Evolutionary conservation across 2,888 invertebrate genomes (phyloP).

Genomic region (Dryadula phaetusa): DNA sequence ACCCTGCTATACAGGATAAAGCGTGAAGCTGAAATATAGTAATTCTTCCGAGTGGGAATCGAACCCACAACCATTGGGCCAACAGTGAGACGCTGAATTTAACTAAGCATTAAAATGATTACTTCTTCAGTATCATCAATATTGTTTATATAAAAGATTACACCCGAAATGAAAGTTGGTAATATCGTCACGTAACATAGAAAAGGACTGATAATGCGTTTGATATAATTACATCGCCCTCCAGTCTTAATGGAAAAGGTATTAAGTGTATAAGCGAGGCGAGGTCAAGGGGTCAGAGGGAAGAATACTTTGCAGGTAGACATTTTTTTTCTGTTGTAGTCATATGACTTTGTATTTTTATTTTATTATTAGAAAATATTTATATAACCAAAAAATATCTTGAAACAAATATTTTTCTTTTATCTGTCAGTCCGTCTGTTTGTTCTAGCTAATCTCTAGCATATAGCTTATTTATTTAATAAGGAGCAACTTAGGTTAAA

Average conservation of each 20-base stretch:
- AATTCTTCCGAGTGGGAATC: no score
- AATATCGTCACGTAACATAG: constrained; percentile 35
- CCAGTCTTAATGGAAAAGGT: constrained; percentile 32
- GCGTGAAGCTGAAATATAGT: no score
- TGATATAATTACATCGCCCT: constrained; percentile 39
- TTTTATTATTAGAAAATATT: no score
- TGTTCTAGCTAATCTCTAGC: no score
- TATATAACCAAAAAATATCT: no score
- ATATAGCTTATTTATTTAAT: no score
- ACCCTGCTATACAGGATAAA: no score
- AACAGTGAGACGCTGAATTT: no score
- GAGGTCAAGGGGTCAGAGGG: constrained; percentile 21
- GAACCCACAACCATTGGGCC: no score
- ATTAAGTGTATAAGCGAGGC: constrained; percentile 26
- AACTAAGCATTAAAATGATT: background rate
- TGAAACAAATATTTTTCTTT: no score
- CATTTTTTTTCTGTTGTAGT: background rate
- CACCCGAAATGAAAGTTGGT: background rate
- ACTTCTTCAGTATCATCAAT: background rate
- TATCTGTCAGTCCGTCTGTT: no score
- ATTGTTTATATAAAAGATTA: constrained; percentile 13
- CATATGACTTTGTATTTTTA: background rate
- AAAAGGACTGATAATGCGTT: constrained; percentile 31
- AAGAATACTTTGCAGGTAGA: constrained; percentile 1
- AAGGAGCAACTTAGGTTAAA: no score